Percentiles rank a stretch among this genome's conserved stretches.
These are phyloP conservation scores for Actinia equina DNA, from an alignment of 64 coral and sea anemone species.

Conservation along the genomic window DNA sequence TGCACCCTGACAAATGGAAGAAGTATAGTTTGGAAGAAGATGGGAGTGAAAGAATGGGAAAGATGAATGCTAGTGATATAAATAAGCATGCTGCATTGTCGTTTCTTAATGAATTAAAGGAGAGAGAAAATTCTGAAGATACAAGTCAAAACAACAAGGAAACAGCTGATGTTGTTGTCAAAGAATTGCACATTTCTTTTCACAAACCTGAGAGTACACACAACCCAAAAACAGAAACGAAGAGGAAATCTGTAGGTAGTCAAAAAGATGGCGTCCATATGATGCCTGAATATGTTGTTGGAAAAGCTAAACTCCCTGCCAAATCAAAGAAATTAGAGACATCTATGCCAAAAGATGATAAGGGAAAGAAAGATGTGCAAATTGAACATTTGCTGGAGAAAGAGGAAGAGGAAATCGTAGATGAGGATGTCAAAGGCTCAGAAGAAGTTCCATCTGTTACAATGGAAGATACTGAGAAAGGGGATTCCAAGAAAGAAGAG, in stretches of 20 bases:
- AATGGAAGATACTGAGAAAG: neutral
- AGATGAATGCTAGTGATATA: slow-evolving; percentile 50
- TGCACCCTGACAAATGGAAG: slow-evolving; percentile 85
- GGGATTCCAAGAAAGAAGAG: neutral
- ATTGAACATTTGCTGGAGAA: neutral
- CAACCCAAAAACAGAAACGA: neutral
- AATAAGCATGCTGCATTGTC: slow-evolving; percentile 77
- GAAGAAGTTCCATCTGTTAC: neutral
- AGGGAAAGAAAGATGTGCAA: neutral
- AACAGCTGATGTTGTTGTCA: neutral
- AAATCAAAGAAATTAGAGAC: neutral
- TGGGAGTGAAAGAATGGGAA: slow-evolving; percentile 43
- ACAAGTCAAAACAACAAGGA: neutral
- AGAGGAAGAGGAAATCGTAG: neutral
- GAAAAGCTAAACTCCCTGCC: neutral
- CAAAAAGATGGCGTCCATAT: neutral
- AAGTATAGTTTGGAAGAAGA: slow-evolving; percentile 87
- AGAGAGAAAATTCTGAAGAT: slow-evolving; percentile 31
- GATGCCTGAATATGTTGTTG: slow-evolving; percentile 27
- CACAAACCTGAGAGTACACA: neutral
- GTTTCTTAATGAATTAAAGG: slow-evolving; percentile 76
- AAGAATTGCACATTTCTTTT: neutral
- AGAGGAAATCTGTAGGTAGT: neutral
- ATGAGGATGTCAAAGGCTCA: neutral
- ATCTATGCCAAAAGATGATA: neutral